Conservation (phyloP, 2,797 vertebrate genomes). For the Onychomys torridus region DNA sequence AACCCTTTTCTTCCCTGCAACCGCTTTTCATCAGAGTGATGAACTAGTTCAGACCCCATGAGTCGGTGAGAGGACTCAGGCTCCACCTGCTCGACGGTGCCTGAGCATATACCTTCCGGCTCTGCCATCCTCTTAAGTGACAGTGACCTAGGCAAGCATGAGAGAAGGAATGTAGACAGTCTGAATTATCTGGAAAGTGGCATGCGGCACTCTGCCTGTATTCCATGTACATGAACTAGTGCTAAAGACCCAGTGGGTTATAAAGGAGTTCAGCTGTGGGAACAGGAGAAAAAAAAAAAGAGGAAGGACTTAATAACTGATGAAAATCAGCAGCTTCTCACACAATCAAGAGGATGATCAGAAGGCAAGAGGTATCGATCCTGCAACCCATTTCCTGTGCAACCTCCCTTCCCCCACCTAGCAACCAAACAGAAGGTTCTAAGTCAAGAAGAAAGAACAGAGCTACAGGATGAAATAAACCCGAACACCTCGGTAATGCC, state of each 20-base stretch:
- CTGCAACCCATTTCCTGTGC: too few relatives aligned
- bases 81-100: neutral
- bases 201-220: neutral
- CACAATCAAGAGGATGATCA: accelerated
- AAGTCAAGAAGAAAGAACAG: neutral
- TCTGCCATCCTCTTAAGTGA: neutral
- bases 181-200: neutral
- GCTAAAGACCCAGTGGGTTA: accelerated
- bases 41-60: neutral
- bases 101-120: too few relatives aligned
- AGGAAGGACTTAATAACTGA: too few relatives aligned
- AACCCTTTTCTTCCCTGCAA: neutral
- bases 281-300: too few relatives aligned
- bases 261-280: neutral
- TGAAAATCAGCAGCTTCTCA: neutral
- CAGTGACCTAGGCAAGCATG: too few relatives aligned
- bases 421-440: neutral
- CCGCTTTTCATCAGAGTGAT: neutral
- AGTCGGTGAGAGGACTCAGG: accelerated
- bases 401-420: neutral
- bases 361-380: neutral
- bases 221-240: neutral
- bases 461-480: neutral
- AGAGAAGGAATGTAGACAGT: neutral
- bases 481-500: neutral